These are phyloP conservation scores for Mirza zaza DNA, from an alignment of 2,113 vertebrate genomes.

Conservation along the genomic window DNA sequence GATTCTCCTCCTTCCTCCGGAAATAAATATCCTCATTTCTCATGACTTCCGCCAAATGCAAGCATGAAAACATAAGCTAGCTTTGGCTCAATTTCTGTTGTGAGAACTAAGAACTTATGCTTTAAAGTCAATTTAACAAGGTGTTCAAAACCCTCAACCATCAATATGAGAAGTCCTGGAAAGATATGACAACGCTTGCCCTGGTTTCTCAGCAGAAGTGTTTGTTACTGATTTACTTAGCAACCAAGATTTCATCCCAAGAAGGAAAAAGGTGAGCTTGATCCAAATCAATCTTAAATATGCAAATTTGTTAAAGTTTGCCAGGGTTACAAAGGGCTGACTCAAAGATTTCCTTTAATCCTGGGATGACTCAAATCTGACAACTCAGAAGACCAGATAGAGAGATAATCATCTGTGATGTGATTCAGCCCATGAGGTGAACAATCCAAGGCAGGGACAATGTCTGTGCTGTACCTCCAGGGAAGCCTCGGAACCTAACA, in stretches of 20 bases:
- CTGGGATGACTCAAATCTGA: neutral
- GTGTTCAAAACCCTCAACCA: neutral
- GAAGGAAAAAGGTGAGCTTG: neutral
- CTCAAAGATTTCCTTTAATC: neutral
- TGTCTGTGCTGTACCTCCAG: neutral
- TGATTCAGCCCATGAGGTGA: neutral
- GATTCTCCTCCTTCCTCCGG: neutral
- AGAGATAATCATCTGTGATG: neutral
- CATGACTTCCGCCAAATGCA: neutral
- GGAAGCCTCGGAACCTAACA: neutral
- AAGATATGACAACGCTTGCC: neutral
- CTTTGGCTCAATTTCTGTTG: neutral
- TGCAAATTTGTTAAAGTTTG: neutral
- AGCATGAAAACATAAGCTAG: neutral
- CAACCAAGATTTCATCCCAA: neutral
- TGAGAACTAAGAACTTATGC: neutral
- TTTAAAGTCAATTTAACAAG: neutral
- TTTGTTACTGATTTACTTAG: neutral
- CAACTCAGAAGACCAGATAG: neutral
- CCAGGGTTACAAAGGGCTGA: neutral
- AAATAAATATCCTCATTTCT: neutral
- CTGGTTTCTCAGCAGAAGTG: neutral
- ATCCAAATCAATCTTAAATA: neutral
- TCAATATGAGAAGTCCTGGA: neutral
- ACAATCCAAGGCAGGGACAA: neutral